These are phyloP conservation scores for Charaxes varanes DNA, from an alignment of 1,140 invertebrate species.

Conservation along the genomic window DNA sequence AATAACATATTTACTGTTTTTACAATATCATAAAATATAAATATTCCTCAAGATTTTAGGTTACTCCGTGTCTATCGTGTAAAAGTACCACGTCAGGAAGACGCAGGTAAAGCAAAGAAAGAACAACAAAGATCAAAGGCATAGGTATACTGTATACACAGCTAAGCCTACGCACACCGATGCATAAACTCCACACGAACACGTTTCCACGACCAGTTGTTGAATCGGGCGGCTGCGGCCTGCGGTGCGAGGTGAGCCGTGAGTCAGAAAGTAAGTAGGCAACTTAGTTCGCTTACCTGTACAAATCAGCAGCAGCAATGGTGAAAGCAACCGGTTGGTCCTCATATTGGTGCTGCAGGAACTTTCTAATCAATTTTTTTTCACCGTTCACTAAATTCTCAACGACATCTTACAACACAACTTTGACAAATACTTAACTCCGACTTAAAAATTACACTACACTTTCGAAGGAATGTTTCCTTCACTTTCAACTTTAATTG, in stretches of 20 bases:
- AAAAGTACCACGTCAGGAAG: too few species aligned
- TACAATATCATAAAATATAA: too few species aligned
- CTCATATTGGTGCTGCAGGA: constrained; percentile 46
- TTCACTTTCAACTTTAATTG: constrained; percentile 15
- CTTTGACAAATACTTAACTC: constrained; percentile 31
- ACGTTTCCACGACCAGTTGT: constrained; percentile 23
- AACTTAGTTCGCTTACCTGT: constrained; percentile 60
- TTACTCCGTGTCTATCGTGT: too few species aligned
- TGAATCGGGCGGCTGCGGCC: constrained; percentile 31
- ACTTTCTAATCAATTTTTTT: constrained; percentile 58
- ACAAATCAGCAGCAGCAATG: constrained; percentile 61
- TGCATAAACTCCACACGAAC: constrained; percentile 17
- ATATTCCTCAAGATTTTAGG: too few species aligned
- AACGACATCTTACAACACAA: constrained; percentile 16
- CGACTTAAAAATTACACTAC: constrained; percentile 44
- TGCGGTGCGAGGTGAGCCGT: constrained; percentile 32
- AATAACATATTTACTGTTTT: too few species aligned
- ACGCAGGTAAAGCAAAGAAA: constrained; percentile 17
- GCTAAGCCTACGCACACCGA: constrained; percentile 14
- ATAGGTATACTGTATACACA: constrained; percentile 8
- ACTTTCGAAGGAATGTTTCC: constrained; percentile 25
- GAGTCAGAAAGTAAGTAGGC: constrained; percentile 59
- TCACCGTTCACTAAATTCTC: constrained; percentile 15
- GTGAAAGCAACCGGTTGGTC: constrained; percentile 59
- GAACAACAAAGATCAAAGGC: constrained; percentile 12